Evolutionary conservation across 1,140 invertebrate species (phyloP), one percentile per base, ranked within the genome.

Genomic region (Apis laboriosa): DNA sequence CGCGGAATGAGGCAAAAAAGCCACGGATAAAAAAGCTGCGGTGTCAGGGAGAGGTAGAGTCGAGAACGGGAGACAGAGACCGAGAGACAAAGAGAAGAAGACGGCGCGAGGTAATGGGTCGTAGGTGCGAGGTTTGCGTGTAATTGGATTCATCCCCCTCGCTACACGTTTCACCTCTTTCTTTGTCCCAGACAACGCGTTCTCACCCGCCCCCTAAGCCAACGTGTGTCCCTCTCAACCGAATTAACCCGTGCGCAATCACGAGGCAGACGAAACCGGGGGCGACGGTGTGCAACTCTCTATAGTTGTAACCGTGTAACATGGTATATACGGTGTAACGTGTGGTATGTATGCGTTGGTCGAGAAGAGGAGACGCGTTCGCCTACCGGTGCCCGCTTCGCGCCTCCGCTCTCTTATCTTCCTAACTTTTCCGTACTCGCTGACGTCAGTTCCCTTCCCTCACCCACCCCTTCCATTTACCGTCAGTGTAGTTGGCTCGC

Each of bases 81-180:
- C 51, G 58, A 49, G 34, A 55, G 49, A 76, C 63, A 55, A 70
- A 68, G 75, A 75, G 56, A 77, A 64, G 76, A 73, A 90, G 73
- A 67, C 87, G 82, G 79, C 84, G 88, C 80, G 86, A 89, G 82
- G 88, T 92, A 92, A 93, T 93, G 90, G 91, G 88, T 87, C 90
- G 88, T 90, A 90, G 90, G 90, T 91, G 91, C 86, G 88, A 91
- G 91, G 89, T 91, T 93, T 90, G 89, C 89, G 84, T 91, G 92
- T 92, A 93, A 93, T 93, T 92, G 91, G 92, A 93, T 92, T 92
- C 91, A 92, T 92, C 88, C 88, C 86, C 89, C 84, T 86, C 83
- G 67, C 81, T 79, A 83, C 77, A 56, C 86, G 84, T 84, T 78
- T 70, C 80, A 61, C 83, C 74, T 80, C 83, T 72, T 79, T 83